A percentile compares a stretch with the other conserved stretches of the same genome.
Conservation (phyloP, 1,140 invertebrate genomes). For the Vanessa tameamea region DNA sequence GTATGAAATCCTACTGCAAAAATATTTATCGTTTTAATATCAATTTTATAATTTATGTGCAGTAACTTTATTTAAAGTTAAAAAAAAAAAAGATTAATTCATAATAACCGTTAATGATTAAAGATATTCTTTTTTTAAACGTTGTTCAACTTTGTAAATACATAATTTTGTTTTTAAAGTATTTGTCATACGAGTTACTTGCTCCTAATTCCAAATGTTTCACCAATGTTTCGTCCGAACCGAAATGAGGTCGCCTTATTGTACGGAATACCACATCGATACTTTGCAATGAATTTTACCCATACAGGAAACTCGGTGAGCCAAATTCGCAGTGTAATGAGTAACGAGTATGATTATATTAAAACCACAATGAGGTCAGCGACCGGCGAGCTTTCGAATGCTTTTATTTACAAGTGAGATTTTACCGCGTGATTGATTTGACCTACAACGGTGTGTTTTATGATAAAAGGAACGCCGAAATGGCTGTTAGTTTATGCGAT, state of each 20-base stretch:
- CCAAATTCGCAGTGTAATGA: constrained; percentile 3
- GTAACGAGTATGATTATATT: background rate
- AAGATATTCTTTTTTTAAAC: too few relatives aligned
- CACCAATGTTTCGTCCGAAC: background rate
- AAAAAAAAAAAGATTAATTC: too few relatives aligned
- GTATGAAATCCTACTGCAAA: too few relatives aligned
- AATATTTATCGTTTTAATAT: too few relatives aligned
- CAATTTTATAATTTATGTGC: too few relatives aligned
- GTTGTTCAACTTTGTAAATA: too few relatives aligned
- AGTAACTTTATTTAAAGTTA: too few relatives aligned
- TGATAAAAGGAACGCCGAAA: constrained; percentile 1
- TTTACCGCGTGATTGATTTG: constrained; percentile 8
- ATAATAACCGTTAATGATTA: too few relatives aligned
- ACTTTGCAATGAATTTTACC: background rate
- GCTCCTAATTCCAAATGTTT: too few relatives aligned
- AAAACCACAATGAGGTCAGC: constrained; percentile 9
- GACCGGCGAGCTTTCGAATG: constrained; percentile 18
- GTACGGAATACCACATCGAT: background rate
- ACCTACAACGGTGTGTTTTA: constrained; percentile 4
- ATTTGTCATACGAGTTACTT: too few relatives aligned
- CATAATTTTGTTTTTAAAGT: too few relatives aligned
- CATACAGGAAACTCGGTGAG: background rate
- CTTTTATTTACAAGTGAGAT: constrained; percentile 14
- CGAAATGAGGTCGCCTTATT: background rate
- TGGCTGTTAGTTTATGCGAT: background rate